phyloP scores from a whole-genome alignment of 2,113 vertebrate species.

The Synodontis membranacea region DNA sequence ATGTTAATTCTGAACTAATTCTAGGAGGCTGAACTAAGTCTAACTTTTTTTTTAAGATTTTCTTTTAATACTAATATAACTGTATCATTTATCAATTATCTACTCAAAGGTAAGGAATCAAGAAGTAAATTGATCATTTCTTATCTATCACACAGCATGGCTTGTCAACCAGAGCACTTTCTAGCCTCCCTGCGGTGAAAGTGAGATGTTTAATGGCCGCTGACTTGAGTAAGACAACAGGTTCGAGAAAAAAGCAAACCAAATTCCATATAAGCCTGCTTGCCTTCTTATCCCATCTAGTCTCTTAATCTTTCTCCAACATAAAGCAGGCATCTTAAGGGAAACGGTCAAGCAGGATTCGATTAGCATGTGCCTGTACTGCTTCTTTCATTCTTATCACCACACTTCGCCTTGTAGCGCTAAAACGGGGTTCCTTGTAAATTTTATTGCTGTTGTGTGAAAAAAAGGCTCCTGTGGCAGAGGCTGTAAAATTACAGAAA shows the following conservation, averaged over 20 bases:
- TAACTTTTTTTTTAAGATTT: neutral
- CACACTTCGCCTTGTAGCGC: slow-evolving; percentile 77
- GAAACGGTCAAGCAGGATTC: slow-evolving; percentile 66
- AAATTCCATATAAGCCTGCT: slow-evolving; percentile 54
- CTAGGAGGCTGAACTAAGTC: neutral
- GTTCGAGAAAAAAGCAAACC: slow-evolving; percentile 53
- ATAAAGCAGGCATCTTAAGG: slow-evolving; percentile 73
- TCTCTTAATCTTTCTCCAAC: slow-evolving; percentile 60
- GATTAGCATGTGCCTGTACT: slow-evolving; percentile 49
- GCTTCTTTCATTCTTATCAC: slow-evolving; percentile 63
- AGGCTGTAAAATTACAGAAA: slow-evolving; percentile 92
- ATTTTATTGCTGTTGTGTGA: slow-evolving; percentile 91
- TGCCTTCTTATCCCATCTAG: slow-evolving; percentile 43
- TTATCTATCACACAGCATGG: neutral
- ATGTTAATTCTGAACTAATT: neutral
- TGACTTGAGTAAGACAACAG: slow-evolving; percentile 28
- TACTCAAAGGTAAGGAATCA: neutral
- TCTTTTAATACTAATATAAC: neutral
- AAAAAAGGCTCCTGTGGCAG: slow-evolving; percentile 88
- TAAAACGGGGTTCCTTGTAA: slow-evolving; percentile 81
- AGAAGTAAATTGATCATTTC: neutral
- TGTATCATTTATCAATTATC: neutral
- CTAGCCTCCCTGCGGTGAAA: neutral
- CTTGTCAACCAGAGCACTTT: neutral
- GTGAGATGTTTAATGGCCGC: slow-evolving; percentile 4